Evolutionary conservation across 2,888 invertebrate genomes (phyloP).

Genomic region (Argyresthia albistria): DNA sequence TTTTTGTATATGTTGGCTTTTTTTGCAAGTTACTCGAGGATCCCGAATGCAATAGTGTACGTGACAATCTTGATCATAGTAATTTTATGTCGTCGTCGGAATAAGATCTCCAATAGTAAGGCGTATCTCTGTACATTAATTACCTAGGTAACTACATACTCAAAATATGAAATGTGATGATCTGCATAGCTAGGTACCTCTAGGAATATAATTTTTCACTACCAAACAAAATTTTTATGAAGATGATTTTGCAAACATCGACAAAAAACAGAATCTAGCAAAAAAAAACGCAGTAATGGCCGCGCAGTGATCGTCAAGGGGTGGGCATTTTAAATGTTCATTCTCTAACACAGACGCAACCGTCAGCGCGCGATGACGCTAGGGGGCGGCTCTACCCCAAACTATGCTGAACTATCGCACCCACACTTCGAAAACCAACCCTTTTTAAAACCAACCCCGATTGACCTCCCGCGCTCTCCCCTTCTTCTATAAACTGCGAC

Average conservation of each 20-base stretch:
- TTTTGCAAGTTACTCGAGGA: too few species aligned
- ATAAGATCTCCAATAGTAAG: too few species aligned
- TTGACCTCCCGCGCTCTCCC: constrained; percentile 21
- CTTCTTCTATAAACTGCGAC: not conserved
- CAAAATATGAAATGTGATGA: too few species aligned
- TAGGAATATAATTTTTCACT: too few species aligned
- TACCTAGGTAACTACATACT: too few species aligned
- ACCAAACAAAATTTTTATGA: too few species aligned
- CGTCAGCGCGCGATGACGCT: constrained; percentile 59
- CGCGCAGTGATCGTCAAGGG: constrained; percentile 57
- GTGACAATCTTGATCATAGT: too few species aligned
- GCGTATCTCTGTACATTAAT: too few species aligned
- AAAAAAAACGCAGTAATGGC: constrained; percentile 45
- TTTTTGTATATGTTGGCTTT: not conserved
- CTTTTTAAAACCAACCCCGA: constrained; percentile 17
- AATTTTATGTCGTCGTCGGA: too few species aligned
- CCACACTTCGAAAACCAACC: constrained; percentile 26
- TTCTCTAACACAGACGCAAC: constrained; percentile 64
- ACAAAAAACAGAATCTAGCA: constrained; percentile 5
- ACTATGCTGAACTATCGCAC: constrained; percentile 52
- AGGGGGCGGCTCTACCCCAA: constrained; percentile 32
- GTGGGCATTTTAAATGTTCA: constrained; percentile 67
- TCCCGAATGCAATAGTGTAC: too few species aligned
- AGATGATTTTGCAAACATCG: too few species aligned
- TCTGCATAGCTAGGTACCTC: too few species aligned